Evolutionary conservation across 2,888 invertebrate genomes (phyloP), one percentile per base, ranked within the genome.

Genomic region (Pristionchus arcanus): DNA sequence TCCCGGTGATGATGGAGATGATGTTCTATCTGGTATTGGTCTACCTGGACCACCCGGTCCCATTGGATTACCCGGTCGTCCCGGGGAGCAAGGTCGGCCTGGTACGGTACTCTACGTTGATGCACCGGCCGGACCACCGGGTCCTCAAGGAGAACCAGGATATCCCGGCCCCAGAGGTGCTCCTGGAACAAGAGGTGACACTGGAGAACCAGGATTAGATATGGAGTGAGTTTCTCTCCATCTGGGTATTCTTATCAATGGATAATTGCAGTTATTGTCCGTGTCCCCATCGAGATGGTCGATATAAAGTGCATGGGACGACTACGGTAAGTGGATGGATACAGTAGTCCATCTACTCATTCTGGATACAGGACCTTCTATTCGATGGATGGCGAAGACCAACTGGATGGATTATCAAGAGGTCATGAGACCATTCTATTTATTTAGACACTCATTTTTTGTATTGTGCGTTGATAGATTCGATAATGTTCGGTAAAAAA

Each of bases 181-280:
- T 7, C 55, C 55, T 7, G 84, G 84, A 21, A 25, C 37, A 0
- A 16, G 59, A 19, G 84, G 84, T 59, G 84, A 85, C 25, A 59
- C 28, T 34, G 84, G 84, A 3, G 84, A 85, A 34, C 84, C 84
- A 15, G 84, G 84, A 4, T 0, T 85, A 9, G 84, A 85, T 59
- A 85, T 85, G 84, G 84, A 85, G 84, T 85, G 34, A 85, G 84
- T 59, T 34, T 15, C 21, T 31, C 4, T n/a, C 31, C 9, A 11
- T 59, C 21, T 19, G 3, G 7, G 15, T 28, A 16, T 34, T 19
- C 21, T 31, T 1, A n/a, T 34, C 59, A 59, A 59, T 59, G 2
- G 19, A 85, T 85, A 59, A 49, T 59, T 85, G n/a, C 84, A 85
- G 84, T 85, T 85, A 85, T 16, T 85, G 84, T 21, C 84, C 84